These are phyloP conservation scores for Sebastolobus altivelis DNA, from an alignment of 2,797 vertebrate species.

Conservation along the genomic window DNA sequence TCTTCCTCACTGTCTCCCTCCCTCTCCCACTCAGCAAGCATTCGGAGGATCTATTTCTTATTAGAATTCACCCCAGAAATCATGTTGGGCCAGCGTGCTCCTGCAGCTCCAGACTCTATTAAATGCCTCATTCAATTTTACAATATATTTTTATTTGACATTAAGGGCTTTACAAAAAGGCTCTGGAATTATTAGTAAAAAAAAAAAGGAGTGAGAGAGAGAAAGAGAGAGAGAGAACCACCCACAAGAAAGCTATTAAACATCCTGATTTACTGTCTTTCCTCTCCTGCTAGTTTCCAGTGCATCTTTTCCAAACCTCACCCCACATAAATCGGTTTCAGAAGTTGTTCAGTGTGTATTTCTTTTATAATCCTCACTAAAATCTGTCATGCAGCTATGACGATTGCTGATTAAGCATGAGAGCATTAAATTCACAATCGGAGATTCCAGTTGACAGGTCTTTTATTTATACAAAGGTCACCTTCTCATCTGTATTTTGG, in stretches of 20 bases:
- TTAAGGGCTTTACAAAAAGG: constrained; percentile 77
- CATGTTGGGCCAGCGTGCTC: constrained; percentile 74
- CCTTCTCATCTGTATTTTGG: background rate
- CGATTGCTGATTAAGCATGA: constrained; percentile 21
- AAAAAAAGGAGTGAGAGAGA: constrained; percentile 7
- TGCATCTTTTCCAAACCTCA: constrained; percentile 34
- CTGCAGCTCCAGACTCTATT: constrained; percentile 80
- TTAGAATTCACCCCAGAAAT: constrained; percentile 82
- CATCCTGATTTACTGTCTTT: constrained; percentile 49
- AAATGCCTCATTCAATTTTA: constrained; percentile 82
- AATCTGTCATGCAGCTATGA: constrained; percentile 16
- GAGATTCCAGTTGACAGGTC: background rate
- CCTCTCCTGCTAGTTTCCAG: constrained; percentile 24
- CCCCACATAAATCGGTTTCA: constrained; percentile 38
- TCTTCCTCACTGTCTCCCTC: constrained; percentile 29
- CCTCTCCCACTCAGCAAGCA: constrained; percentile 64
- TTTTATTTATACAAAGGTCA: background rate
- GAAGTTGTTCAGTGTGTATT: constrained; percentile 31
- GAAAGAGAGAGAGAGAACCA: constrained; percentile 17
- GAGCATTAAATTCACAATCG: constrained; percentile 2
- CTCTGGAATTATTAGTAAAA: constrained; percentile 64
- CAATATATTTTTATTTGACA: constrained; percentile 83
- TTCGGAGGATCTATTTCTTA: constrained; percentile 79
- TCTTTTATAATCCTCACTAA: constrained; percentile 30
- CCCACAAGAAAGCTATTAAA: constrained; percentile 46